Base-by-base conservation (phyloP, 2,113 vertebrate genomes). In the Elephas maximus region DNA sequence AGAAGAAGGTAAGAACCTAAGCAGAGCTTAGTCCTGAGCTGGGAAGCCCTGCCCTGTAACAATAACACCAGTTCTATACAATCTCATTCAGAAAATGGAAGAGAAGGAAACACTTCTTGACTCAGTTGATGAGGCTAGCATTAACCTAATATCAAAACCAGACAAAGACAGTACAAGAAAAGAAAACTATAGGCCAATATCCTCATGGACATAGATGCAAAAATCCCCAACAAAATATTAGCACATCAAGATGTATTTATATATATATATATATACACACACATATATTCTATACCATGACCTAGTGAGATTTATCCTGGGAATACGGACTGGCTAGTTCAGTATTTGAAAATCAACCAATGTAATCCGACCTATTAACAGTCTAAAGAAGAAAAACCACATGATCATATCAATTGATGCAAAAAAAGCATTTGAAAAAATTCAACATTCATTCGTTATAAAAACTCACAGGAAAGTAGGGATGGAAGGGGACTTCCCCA, bases 61-160 rank as follows among this genome's bases (percentile, higher is more conserved):
- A 37, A 37, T 37, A 45, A 15, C 44, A 78, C 24, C 48, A 83
- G 53, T 57, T 37, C 30, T 83, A 57, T 4, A 84, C 15, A 94
- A 37, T 82, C 41, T 85, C 86, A 94, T 94, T 90, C 41, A 82
- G 67, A 87, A 90, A 90, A 92, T 17, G 63, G 37, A 57, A 95
- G 67, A 45, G n/a, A n/a, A 92, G 78, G 41, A 90, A 91, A 71
- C 21, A 9, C 26, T 92, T 77, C 12, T 4, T 24, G 92, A 80
- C 28, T 73, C 62, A 85, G 79, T 90, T 48, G 53, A 90, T 69
- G 69, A 83, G 62, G 62, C 4, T 45, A 92, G 9, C n/a, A 81
- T 53, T 88, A 57, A 3, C 53, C 53, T 53, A 63, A 92, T 63
- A 80, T 33, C 20, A 74, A 81, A 94, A 76, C 45, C 51, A 37